Evolutionary conservation across 1,140 invertebrate genomes (phyloP).

Genomic region (Tenebrio molitor): DNA sequence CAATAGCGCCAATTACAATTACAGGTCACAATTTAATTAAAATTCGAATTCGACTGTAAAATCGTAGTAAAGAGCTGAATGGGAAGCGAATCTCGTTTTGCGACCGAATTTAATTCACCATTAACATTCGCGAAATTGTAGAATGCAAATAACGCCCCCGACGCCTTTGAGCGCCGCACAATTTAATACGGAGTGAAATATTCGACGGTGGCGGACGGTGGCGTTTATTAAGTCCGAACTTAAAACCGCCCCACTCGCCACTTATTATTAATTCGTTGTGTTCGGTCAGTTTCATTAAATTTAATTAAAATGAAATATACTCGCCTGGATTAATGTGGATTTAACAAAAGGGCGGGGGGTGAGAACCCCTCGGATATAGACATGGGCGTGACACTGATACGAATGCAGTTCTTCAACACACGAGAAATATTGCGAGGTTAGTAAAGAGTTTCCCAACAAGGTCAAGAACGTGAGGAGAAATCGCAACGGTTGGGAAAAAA

Average conservation of each 20-base stretch:
- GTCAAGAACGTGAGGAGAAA: constrained; percentile 13
- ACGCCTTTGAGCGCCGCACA: constrained; percentile 26
- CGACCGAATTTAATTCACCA: constrained; percentile 52
- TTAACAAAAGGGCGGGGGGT: too few relatives aligned
- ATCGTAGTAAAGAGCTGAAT: constrained; percentile 48
- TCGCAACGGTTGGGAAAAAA: neutral
- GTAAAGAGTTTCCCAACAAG: constrained; percentile 6
- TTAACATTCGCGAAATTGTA: constrained; percentile 51
- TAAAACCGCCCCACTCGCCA: constrained; percentile 3
- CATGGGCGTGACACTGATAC: constrained; percentile 14
- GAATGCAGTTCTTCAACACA: constrained; percentile 21
- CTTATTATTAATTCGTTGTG: constrained; percentile 19
- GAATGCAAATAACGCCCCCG: constrained; percentile 47
- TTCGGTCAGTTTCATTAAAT: constrained; percentile 9
- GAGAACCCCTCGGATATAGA: neutral
- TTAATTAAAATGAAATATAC: constrained; percentile 3
- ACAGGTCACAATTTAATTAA: constrained; percentile 54
- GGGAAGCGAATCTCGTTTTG: constrained; percentile 51
- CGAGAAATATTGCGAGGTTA: constrained; percentile 8
- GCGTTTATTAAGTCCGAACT: constrained; percentile 31
- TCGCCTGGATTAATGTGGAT: too few relatives aligned
- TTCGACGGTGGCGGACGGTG: constrained; percentile 5
- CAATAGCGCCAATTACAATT: constrained; percentile 52
- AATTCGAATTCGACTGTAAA: constrained; percentile 52
- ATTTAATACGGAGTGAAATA: constrained; percentile 38